phyloP scores from a whole-genome alignment of 2,888 invertebrate genomes.

The Heterodera filipjevi region DNA sequence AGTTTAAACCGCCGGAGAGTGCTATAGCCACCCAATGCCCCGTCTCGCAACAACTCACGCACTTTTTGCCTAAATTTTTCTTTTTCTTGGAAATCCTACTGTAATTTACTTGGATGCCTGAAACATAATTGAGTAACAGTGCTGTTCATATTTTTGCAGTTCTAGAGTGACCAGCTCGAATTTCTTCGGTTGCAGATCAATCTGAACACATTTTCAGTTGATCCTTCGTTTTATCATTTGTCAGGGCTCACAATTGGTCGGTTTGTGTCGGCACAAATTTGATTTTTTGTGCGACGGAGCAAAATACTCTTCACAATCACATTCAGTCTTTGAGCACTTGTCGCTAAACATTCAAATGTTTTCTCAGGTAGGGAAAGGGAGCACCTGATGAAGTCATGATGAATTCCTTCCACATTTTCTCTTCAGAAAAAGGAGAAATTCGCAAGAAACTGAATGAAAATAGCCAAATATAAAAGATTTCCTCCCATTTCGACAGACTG shows the following conservation, averaged over 20 bases:
- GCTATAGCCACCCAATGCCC: constrained; percentile 48
- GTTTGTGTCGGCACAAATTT: constrained; percentile 68
- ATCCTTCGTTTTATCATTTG: not conserved
- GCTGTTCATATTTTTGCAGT: constrained; percentile 62
- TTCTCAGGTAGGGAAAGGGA: not conserved
- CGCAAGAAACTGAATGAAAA: constrained; percentile 74
- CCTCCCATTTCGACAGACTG: not conserved
- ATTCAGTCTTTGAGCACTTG: constrained; percentile 74
- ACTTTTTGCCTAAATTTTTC: constrained; percentile 61
- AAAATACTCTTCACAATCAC: constrained; percentile 83
- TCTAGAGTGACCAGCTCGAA: constrained; percentile 61
- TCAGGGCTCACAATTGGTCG: constrained; percentile 57
- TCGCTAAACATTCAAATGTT: constrained; percentile 22
- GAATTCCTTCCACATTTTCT: constrained; percentile 88
- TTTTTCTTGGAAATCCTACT: not conserved
- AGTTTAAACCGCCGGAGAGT: constrained; percentile 26
- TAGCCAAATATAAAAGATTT: not conserved
- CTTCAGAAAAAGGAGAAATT: constrained; percentile 86
- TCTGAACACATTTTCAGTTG: constrained; percentile 32
- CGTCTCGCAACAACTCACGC: constrained; percentile 64
- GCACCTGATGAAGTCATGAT: constrained; percentile 71
- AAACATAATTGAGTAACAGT: constrained; percentile 63
- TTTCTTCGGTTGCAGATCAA: constrained; percentile 60
- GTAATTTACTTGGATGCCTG: constrained; percentile 53
- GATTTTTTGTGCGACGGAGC: constrained; percentile 83